phyloP scores from a whole-genome alignment of 1,140 invertebrate genomes.

The Lucilia cuprina region DNA sequence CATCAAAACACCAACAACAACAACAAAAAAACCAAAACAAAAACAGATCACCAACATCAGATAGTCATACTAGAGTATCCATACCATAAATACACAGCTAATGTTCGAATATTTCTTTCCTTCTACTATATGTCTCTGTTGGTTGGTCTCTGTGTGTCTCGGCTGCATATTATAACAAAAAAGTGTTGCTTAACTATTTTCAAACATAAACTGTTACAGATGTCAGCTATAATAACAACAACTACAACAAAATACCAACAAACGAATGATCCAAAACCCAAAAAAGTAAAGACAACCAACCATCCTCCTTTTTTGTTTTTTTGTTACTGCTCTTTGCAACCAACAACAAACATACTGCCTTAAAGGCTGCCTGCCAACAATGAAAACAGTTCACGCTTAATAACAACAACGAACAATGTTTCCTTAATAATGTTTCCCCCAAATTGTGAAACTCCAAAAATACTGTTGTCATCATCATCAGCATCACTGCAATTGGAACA shows the following conservation, averaged over 20 bases:
- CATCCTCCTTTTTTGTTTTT: background rate
- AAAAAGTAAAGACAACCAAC: background rate
- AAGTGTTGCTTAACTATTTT: conserved; percentile 30
- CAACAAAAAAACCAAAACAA: background rate
- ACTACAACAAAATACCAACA: background rate
- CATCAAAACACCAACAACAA: background rate
- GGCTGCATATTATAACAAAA: background rate
- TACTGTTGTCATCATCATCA: conserved; percentile 23
- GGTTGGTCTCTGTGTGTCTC: background rate
- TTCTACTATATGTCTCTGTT: background rate
- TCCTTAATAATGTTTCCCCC: conserved; percentile 19
- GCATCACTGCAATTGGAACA: conserved; percentile 14
- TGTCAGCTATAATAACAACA: conserved; percentile 15
- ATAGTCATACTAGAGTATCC: background rate
- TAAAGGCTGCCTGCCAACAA: background rate
- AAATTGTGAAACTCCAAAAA: conserved; percentile 3
- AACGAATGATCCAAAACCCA: background rate
- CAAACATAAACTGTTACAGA: conserved; percentile 26
- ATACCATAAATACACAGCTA: conserved; percentile 2
- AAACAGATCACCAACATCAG: conserved; percentile 25
- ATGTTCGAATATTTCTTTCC: background rate
- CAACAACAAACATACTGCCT: background rate
- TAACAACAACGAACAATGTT: conserved; percentile 27
- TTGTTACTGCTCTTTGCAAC: too few relatives aligned
- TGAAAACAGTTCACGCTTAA: conserved; percentile 21